These are phyloP conservation scores for Hirtodrosophila cameraria DNA, from an alignment of 2,888 invertebrate genomes.

Conservation along the genomic window DNA sequence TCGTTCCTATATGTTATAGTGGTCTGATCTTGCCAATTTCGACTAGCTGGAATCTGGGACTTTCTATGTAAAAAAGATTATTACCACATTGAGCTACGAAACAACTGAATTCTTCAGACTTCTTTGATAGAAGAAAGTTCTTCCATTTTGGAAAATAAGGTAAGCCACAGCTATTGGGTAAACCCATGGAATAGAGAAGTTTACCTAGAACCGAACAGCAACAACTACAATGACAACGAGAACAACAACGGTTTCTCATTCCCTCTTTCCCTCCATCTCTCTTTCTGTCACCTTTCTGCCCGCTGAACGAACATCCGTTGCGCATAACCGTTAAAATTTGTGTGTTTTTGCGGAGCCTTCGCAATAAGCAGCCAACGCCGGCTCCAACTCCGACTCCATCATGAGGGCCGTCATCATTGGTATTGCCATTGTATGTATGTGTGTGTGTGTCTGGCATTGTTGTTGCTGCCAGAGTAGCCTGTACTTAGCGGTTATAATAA, in stretches of 20 bases:
- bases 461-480: slow-evolving; percentile 28
- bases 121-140: too few species aligned
- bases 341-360: slow-evolving; percentile 52
- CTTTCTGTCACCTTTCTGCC: background rate
- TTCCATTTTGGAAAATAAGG: too few species aligned
- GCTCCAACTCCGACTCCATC: slow-evolving; percentile 3
- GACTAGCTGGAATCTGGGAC: too few species aligned
- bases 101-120: too few species aligned
- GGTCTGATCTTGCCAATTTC: too few species aligned
- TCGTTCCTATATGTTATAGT: too few species aligned
- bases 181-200: too few species aligned
- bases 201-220: slow-evolving; percentile 3
- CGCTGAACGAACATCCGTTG: slow-evolving; percentile 37
- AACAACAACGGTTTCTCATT: slow-evolving; percentile 19
- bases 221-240: slow-evolving; percentile 17
- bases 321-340: slow-evolving; percentile 74
- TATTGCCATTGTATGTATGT: slow-evolving; percentile 20
- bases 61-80: too few species aligned
- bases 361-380: slow-evolving; percentile 1
- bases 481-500: slow-evolving; percentile 78
- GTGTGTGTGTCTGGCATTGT: slow-evolving; percentile 40
- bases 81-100: too few species aligned
- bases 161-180: too few species aligned
- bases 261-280: too few species aligned
- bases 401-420: slow-evolving; percentile 20